Percentiles rank a stretch among this genome's conserved stretches.
Evolutionary conservation across 1,140 invertebrate genomes (phyloP).

Genomic region (Phymorhynchus buccinoides): DNA sequence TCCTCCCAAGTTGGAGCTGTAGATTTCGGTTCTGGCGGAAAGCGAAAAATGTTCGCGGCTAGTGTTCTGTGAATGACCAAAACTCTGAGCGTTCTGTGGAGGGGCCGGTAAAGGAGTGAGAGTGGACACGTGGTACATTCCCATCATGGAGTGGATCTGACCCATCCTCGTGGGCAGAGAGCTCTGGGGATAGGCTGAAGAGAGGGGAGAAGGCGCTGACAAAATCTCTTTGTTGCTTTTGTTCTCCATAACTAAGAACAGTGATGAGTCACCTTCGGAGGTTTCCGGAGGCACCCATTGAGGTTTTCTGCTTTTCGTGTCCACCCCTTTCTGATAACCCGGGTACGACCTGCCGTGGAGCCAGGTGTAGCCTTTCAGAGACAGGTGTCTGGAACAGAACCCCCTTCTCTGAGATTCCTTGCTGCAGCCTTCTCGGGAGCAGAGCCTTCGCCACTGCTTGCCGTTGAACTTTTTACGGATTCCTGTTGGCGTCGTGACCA

Average conservation of each 20-base stretch:
- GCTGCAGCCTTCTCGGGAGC: slow-evolving; percentile 94
- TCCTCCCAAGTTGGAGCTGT: neutral
- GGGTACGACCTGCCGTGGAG: slow-evolving; percentile 59
- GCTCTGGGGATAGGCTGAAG: slow-evolving; percentile 80
- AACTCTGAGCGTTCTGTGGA: slow-evolving; percentile 55
- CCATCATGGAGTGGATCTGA: slow-evolving; percentile 52
- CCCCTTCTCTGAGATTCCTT: slow-evolving; percentile 98
- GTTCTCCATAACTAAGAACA: slow-evolving; percentile 85
- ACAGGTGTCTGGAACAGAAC: slow-evolving; percentile 96
- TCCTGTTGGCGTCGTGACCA: slow-evolving; percentile 95
- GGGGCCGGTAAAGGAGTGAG: slow-evolving; percentile 71
- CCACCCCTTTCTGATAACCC: slow-evolving; percentile 65
- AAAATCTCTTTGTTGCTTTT: slow-evolving; percentile 95
- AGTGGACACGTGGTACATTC: slow-evolving; percentile 54
- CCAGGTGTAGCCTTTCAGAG: slow-evolving; percentile 82
- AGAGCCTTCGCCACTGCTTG: slow-evolving; percentile 97
- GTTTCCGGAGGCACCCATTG: slow-evolving; percentile 94
- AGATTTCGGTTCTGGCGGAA: neutral
- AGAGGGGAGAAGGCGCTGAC: slow-evolving; percentile 77
- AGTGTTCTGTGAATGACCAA: slow-evolving; percentile 61
- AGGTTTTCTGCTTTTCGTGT: slow-evolving; percentile 75
- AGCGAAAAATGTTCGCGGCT: slow-evolving; percentile 54
- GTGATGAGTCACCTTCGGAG: slow-evolving; percentile 82
- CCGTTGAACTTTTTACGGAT: slow-evolving; percentile 99
- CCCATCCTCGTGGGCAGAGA: slow-evolving; percentile 50